Conservation (phyloP, 1,140 invertebrate species). For the Muscidifurax raptorellus region DNA sequence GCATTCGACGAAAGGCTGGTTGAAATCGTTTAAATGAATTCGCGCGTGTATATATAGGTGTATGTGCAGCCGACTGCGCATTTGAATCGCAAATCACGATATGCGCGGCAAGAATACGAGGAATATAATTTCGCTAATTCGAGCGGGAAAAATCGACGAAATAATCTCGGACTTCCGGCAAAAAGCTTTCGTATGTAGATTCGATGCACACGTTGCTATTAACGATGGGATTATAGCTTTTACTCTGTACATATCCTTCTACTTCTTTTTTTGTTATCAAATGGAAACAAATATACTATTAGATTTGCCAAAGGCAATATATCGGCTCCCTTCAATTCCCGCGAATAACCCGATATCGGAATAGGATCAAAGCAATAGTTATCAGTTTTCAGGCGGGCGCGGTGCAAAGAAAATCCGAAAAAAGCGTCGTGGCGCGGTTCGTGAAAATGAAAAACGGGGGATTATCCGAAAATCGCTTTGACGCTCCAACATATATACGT, state of each 20-base stretch:
- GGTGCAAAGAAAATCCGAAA: background rate
- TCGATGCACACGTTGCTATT: background rate
- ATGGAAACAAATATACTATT: too few relatives aligned
- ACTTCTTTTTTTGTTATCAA: background rate
- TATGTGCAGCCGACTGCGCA: background rate
- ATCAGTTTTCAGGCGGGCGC: background rate
- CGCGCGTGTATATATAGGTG: too few relatives aligned
- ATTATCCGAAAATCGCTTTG: background rate
- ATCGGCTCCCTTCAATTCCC: background rate
- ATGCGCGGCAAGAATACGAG: background rate
- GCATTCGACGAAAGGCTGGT: too few relatives aligned
- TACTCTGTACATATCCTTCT: background rate
- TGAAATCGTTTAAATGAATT: background rate
- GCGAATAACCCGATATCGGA: background rate
- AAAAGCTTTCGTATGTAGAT: background rate
- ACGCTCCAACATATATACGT: background rate
- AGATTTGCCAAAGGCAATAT: too few relatives aligned
- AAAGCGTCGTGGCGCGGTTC: background rate
- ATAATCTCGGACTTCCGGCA: background rate
- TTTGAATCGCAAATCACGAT: slow-evolving; percentile 1
- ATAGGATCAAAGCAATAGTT: background rate
- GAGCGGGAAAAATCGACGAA: background rate
- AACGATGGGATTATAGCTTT: too few relatives aligned
- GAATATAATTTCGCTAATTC: background rate
- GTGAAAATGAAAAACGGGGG: background rate